A percentile compares a stretch with the other conserved stretches of the same genome.
Conservation (phyloP, 2,113 vertebrate species). For the Megaceryle maxima region DNA sequence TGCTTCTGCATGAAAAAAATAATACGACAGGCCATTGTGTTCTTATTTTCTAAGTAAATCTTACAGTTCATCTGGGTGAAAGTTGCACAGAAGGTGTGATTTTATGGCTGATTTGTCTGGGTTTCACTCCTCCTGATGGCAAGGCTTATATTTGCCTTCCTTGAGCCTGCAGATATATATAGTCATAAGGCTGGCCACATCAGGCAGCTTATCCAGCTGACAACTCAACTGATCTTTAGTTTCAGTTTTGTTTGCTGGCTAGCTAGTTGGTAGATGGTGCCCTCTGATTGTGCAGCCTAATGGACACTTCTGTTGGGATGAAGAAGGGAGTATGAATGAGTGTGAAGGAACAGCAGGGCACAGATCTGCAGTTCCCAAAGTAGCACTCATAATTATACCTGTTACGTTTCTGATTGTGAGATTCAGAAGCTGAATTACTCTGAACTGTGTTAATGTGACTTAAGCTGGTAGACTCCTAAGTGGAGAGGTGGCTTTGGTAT, state of each 20-base stretch:
- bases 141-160: background rate
- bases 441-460: fast-evolving
- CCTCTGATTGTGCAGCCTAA: fast-evolving
- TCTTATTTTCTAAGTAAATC: background rate
- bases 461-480: fast-evolving
- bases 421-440: background rate
- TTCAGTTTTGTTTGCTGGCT: background rate
- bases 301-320: background rate
- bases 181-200: background rate
- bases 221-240: background rate
- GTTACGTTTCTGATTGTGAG: background rate
- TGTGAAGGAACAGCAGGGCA: background rate
- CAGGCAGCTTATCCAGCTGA: background rate
- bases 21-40: background rate
- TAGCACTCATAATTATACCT: fast-evolving
- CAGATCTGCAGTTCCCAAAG: background rate
- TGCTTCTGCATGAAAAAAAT: background rate
- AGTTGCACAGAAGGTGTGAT: background rate
- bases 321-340: background rate
- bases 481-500: background rate
- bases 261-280: background rate
- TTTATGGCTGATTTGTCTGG: background rate
- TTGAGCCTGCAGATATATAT: background rate
- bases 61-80: background rate
- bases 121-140: background rate